These are phyloP conservation scores for Zeuzera pyrina DNA, from an alignment of 2,888 invertebrate genomes.

Conservation along the genomic window DNA sequence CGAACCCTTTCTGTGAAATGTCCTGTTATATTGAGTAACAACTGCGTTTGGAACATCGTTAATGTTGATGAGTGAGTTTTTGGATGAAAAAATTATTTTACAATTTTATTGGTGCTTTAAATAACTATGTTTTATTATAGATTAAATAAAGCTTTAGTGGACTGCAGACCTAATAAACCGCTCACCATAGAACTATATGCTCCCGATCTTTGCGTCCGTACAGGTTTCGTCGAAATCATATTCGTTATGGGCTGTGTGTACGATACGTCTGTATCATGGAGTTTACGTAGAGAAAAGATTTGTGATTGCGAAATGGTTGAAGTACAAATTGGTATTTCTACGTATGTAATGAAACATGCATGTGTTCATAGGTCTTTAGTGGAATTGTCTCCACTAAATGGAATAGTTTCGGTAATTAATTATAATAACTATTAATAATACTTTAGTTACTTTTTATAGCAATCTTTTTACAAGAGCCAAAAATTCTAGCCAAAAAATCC, in stretches of 20 bases:
- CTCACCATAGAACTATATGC: conserved; percentile 42
- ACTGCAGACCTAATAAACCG: conserved; percentile 47
- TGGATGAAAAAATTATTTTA: background rate
- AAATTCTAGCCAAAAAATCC: conserved; percentile 42
- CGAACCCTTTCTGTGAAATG: conserved; percentile 53
- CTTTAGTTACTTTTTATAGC: too few relatives aligned
- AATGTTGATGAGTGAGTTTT: conserved; percentile 53
- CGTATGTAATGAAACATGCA: conserved; percentile 50
- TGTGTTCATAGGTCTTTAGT: conserved; percentile 48
- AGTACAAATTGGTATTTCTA: conserved; percentile 49
- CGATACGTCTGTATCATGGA: conserved; percentile 43
- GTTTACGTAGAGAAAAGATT: conserved; percentile 49
- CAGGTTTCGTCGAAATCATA: conserved; percentile 39
- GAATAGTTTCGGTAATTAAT: conserved; percentile 44
- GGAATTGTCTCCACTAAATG: conserved; percentile 40
- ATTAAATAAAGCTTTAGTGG: conserved; percentile 45
- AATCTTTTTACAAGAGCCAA: too few relatives aligned
- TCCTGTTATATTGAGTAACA: conserved; percentile 57
- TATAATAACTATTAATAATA: background rate
- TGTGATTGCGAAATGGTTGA: conserved; percentile 60
- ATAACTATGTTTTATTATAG: conserved; percentile 21
- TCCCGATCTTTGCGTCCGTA: conserved; percentile 47
- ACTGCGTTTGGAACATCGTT: conserved; percentile 60
- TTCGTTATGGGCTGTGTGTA: conserved; percentile 53
- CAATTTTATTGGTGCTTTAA: background rate